A percentile compares a stretch with the other conserved stretches of the same genome.
Evolutionary conservation across 2,888 invertebrate genomes (phyloP).

Genomic region (Drosophila buzzatii): DNA sequence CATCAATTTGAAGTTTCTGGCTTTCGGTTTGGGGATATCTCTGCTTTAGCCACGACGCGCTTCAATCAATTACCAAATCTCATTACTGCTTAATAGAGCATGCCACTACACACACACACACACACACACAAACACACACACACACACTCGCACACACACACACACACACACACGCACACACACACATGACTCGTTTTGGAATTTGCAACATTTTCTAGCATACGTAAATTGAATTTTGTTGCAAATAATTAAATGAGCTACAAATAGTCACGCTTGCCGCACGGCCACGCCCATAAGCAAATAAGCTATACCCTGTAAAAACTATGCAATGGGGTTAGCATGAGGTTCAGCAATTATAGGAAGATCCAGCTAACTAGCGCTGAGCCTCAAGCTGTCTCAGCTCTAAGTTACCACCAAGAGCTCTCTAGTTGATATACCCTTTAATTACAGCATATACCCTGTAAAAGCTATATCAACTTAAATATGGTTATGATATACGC

Average conservation of each 20-base stretch:
- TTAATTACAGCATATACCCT: background rate
- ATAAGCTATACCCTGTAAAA: slow-evolving; percentile 1
- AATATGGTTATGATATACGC: no score
- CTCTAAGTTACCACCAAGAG: no score
- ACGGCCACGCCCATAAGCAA: slow-evolving; percentile 17
- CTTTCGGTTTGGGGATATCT: slow-evolving; percentile 32
- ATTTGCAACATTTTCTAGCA: slow-evolving; percentile 47
- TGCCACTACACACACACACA: slow-evolving; percentile 39
- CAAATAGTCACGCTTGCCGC: slow-evolving; percentile 15
- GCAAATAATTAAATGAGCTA: slow-evolving; percentile 52
- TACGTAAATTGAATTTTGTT: slow-evolving; percentile 43
- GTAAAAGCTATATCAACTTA: background rate
- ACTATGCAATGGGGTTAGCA: background rate
- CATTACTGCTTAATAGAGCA: slow-evolving; percentile 79
- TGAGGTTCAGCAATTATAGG: fast-evolving
- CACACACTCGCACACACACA: slow-evolving; percentile 16
- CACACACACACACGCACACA: slow-evolving; percentile 10
- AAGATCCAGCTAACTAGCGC: no score
- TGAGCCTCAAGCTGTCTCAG: background rate
- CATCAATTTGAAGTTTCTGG: slow-evolving; percentile 62
- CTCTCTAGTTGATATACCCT: no score
- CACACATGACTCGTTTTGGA: no score
- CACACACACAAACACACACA: slow-evolving; percentile 18
- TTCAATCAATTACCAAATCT: slow-evolving; percentile 80
- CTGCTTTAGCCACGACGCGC: slow-evolving; percentile 41